Conservation (phyloP, 2,888 invertebrate genomes). For the Homarus gammarus region DNA sequence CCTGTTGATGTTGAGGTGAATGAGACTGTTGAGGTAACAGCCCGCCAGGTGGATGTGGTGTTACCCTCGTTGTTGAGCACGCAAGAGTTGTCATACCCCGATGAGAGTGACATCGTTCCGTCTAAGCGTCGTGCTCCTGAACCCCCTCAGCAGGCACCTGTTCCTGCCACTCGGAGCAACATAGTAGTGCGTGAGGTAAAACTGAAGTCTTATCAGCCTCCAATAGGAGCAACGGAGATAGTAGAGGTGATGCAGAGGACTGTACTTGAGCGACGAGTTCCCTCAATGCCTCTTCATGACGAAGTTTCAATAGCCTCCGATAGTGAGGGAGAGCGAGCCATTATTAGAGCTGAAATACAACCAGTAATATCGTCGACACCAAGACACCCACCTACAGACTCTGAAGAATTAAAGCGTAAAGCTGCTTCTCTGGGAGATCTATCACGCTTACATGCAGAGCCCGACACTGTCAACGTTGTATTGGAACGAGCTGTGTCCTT, state of each 20-base stretch:
- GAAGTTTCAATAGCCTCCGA: conserved; percentile 53
- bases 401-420: conserved; percentile 70
- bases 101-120: conserved; percentile 20
- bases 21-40: conserved; percentile 40
- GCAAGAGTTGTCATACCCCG: not conserved
- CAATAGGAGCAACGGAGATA: conserved; percentile 33
- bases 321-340: conserved; percentile 55
- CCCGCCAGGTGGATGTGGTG: conserved; percentile 48
- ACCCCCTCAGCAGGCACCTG: conserved; percentile 4
- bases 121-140: conserved; percentile 62
- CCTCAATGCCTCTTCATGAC: conserved; percentile 29
- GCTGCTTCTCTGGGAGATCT: conserved; percentile 73
- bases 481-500: conserved; percentile 69
- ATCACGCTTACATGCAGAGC: conserved; percentile 64
- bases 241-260: conserved; percentile 44
- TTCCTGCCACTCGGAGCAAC: conserved; percentile 17
- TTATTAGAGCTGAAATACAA: conserved; percentile 36
- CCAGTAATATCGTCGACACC: conserved; percentile 56
- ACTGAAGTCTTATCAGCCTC: conserved; percentile 53
- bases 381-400: conserved; percentile 59
- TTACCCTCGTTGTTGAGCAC: conserved; percentile 18
- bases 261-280: conserved; percentile 38
- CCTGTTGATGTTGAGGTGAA: conserved; percentile 47
- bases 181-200: conserved; percentile 54
- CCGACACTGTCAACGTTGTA: conserved; percentile 50